Base-by-base conservation (phyloP, 2,888 invertebrate genomes). In the Pandemis cinnamomeana region DNA sequence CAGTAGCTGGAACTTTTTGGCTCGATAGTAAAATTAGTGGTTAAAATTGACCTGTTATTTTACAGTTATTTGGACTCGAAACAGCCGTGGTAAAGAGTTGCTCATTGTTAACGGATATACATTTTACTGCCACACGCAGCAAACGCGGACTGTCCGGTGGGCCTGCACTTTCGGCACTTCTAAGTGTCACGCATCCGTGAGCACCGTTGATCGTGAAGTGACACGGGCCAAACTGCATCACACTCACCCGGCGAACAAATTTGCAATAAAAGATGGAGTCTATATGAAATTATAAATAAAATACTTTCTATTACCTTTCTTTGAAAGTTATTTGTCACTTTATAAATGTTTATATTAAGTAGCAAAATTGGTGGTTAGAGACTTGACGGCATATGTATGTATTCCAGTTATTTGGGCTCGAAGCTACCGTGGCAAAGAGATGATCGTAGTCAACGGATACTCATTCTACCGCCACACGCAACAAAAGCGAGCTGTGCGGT, bases 61-160 rank as follows among this genome's bases (percentile, higher is more conserved):
- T 80, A 27, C 77, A 82, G 83, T 81, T 0, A 71, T 36, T 48
- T 78, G 75, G 67, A 77, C 79, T 15, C 73, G 67, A 8, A 82
- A 79, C 46, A 67, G 44, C 2, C 42, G 41, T 7, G 81, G 80
- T 1, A 82, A 81, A 58, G 46, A 61, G 5, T 51, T 80, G n/a
- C 80, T 80, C 0, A 53, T 83, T 11, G 27, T 80, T 0, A 27
- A 80, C 41, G 72, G 72, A 0, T 72, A 67, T 51, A 55, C 55
- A 3, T 55, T 55, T 15, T 55, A 55, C 55, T 20, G 55, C 8
- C 55, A 55, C 8, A 55, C 15, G 15, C 55, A 55, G 8, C 55
- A 55, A 20, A 55, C 15, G 55, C 55, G 20, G 6, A 55, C 55
- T 20, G 55, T 55, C 7, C 55, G 55, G 15, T 55, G 55, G 55